These are phyloP conservation scores for Drosophila nr. fundita DNA, from an alignment of 2,888 invertebrate species.

Conservation along the genomic window DNA sequence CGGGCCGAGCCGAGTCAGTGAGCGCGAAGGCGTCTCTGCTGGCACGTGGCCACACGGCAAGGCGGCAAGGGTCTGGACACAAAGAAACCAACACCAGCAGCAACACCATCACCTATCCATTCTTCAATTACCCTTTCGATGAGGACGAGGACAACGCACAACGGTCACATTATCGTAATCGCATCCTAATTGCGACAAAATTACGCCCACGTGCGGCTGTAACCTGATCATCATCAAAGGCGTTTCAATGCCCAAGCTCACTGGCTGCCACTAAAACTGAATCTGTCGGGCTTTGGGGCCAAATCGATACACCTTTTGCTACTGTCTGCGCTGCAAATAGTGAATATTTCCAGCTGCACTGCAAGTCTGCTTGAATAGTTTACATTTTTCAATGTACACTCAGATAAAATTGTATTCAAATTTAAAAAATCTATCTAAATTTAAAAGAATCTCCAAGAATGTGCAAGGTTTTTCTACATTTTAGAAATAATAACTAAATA, in stretches of 20 bases:
- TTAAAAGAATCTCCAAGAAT: no score
- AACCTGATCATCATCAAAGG: slow-evolving; percentile 83
- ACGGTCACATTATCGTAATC: slow-evolving; percentile 82
- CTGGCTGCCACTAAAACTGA: neutral
- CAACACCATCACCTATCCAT: slow-evolving; percentile 59
- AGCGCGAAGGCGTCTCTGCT: slow-evolving; percentile 60
- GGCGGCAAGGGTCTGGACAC: slow-evolving; percentile 31
- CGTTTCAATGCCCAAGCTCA: slow-evolving; percentile 17
- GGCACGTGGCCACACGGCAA: slow-evolving; percentile 70
- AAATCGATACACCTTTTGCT: slow-evolving; percentile 22
- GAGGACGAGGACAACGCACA: slow-evolving; percentile 34
- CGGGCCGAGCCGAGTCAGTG: neutral
- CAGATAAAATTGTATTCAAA: neutral
- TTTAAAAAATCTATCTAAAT: neutral
- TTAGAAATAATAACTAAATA: neutral
- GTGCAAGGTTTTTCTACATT: neutral
- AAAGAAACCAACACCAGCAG: slow-evolving; percentile 28
- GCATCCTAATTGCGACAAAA: slow-evolving; percentile 85
- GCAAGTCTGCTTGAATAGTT: neutral
- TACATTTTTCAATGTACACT: neutral
- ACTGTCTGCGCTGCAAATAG: neutral
- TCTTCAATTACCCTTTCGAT: slow-evolving; percentile 84
- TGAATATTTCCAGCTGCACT: neutral
- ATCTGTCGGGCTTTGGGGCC: neutral
- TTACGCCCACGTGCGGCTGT: slow-evolving; percentile 85